Evolutionary conservation across 2,113 vertebrate genomes (phyloP).

Genomic region (Gopherus flavomarginatus): DNA sequence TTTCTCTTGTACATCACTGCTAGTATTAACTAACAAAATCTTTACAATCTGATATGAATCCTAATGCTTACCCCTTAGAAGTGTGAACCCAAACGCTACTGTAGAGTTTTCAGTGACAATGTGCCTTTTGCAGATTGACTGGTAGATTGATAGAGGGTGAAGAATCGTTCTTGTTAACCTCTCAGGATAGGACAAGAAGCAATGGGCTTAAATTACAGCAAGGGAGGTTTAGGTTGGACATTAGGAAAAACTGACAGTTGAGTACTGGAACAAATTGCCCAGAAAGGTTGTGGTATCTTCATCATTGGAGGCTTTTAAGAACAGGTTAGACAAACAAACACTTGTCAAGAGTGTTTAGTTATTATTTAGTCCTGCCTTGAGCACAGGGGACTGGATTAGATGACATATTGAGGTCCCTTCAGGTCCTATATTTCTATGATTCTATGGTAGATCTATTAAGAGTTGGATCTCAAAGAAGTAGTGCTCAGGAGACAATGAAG

Average conservation of each 20-base stretch:
- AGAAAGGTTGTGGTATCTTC: too few relatives aligned
- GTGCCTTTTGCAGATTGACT: background rate
- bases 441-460: background rate
- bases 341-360: background rate
- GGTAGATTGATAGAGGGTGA: background rate
- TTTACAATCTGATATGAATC: background rate
- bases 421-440: too few relatives aligned
- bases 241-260: too few relatives aligned
- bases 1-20: background rate
- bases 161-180: too few relatives aligned
- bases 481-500: background rate
- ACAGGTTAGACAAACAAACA: too few relatives aligned
- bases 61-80: background rate
- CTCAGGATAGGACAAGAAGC: too few relatives aligned
- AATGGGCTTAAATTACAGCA: too few relatives aligned
- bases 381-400: background rate
- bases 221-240: too few relatives aligned
- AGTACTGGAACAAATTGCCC: too few relatives aligned
- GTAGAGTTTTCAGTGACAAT: background rate
- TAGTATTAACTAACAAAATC: background rate
- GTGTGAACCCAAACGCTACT: background rate
- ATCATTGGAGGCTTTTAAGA: too few relatives aligned
- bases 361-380: background rate
- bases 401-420: background rate
- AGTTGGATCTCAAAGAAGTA: background rate